These are phyloP conservation scores for Tigriopus californicus DNA, from an alignment of 2,888 invertebrate genomes.

Conservation along the genomic window DNA sequence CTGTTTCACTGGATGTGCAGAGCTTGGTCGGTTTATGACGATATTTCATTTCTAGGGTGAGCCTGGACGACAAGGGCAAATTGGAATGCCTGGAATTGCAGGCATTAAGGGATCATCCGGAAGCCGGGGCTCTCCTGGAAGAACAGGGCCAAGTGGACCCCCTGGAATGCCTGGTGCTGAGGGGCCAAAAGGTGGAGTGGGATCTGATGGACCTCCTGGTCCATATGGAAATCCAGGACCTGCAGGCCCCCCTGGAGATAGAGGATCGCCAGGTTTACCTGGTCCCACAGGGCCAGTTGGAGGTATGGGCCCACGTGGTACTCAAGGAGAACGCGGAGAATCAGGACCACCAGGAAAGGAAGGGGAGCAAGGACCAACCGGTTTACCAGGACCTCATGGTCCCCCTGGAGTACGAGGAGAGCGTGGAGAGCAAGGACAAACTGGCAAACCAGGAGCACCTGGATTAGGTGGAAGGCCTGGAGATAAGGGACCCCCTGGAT, in stretches of 20 bases:
- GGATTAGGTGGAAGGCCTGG: slow-evolving; percentile 53
- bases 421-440: slow-evolving; percentile 27
- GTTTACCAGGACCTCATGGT: slow-evolving; percentile 45
- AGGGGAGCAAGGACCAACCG: slow-evolving; percentile 48
- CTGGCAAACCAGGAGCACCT: slow-evolving; percentile 48
- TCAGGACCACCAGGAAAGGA: slow-evolving; percentile 49
- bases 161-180: slow-evolving; percentile 26
- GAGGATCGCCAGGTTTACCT: slow-evolving; percentile 39
- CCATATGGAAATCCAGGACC: slow-evolving; percentile 47
- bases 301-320: slow-evolving; percentile 35
- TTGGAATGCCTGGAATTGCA: slow-evolving; percentile 49
- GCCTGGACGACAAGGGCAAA: slow-evolving; percentile 37
- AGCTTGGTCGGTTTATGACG: background rate
- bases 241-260: slow-evolving; percentile 44
- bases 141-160: slow-evolving; percentile 34
- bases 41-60: background rate
- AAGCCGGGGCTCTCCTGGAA: slow-evolving; percentile 22
- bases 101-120: slow-evolving; percentile 41
- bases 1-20: too few species aligned
- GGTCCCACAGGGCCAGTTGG: slow-evolving; percentile 45
- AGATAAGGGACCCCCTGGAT: slow-evolving; percentile 52
- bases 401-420: slow-evolving; percentile 41
- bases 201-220: slow-evolving; percentile 29
- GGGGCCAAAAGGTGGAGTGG: slow-evolving; percentile 26
- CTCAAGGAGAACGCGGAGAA: slow-evolving; percentile 35